Base-by-base conservation (phyloP, 37 sponge, comb jelly and placozoan species). In the Lycopodina hypogea region DNA sequence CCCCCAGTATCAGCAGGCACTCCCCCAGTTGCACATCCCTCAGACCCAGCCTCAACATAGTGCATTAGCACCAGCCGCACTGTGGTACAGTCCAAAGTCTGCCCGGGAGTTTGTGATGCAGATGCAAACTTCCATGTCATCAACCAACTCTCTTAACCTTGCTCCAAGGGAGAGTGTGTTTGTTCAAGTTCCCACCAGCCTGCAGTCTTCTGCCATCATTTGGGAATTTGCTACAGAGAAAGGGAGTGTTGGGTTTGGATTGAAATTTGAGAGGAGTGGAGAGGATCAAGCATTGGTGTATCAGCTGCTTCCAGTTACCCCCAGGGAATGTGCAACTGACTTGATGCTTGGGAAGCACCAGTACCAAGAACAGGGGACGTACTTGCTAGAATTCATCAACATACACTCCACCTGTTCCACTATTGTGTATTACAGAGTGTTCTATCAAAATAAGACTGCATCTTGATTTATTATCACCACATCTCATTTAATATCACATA, bases 151-250 rank as follows among this genome's bases (percentile, higher is more conserved):
- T n/a, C 51, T 90, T 12, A 53, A 26, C 9, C 78, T 96, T 0
- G 81, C 81, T 30, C 81, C 91, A 21, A 88, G 93, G 42, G 96
- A 96, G 64, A 78, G 77, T 22, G 87, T 90, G 12, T 65, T 78
- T 18, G 87, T 96, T 24, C 83, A 85, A 45, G 95, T 93, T 21
- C 88, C 88, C 30, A 96, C 96, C 1, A 85, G 76, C 58, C 68
- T 69, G 15, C 81, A 70, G 17, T 93, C 95, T 33, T 78, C 91
- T 35, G 91, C 85, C 39, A 68, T 93, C 34, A 90, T 89, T 68
- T 96, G 90, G 90, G 93, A 96, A 68, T 96, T 96, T 74, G 93
- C 87, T 21, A 93, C 96, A 17, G 90, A 87, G 56, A 78, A 77
- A 34, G 90, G 84, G 48, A 93, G 89, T 53, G 80, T 96, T 57